phyloP scores from a whole-genome alignment of 2,113 vertebrate species.

The Zeus faber region DNA sequence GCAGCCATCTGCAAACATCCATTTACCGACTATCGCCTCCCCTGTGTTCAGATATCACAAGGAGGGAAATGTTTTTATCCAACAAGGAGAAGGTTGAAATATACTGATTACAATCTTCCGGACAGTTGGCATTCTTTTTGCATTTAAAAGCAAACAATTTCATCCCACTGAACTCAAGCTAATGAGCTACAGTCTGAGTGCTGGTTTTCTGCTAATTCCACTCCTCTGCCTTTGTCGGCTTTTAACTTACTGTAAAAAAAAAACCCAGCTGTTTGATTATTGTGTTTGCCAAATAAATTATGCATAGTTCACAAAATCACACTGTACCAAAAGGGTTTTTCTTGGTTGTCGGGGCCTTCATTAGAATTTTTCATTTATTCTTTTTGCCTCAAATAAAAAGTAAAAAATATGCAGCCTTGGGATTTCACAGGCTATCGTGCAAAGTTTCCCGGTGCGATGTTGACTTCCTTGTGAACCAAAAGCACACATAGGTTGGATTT shows the following conservation, averaged over 20 bases:
- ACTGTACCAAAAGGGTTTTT: background rate
- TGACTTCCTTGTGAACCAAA: background rate
- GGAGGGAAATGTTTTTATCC: slow-evolving; percentile 37
- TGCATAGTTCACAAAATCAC: background rate
- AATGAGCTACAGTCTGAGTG: slow-evolving; percentile 41
- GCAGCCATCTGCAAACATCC: slow-evolving; percentile 37
- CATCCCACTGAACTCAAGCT: slow-evolving; percentile 22
- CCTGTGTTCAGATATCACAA: slow-evolving; percentile 13
- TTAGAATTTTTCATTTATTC: no score
- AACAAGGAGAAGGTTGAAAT: no score
- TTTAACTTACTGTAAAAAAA: no score
- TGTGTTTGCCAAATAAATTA: slow-evolving; percentile 24
- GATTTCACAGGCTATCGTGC: background rate
- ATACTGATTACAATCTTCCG: no score
- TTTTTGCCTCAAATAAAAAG: background rate
- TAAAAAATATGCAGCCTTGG: background rate
- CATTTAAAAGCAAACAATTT: slow-evolving; percentile 30
- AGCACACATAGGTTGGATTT: background rate
- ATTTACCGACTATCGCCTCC: slow-evolving; percentile 46
- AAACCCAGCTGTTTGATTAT: background rate
- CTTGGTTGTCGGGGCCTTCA: background rate
- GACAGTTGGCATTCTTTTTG: no score
- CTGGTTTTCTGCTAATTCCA: slow-evolving; percentile 25
- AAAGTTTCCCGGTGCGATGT: background rate
- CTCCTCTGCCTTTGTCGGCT: background rate